Evolutionary conservation across 1,140 invertebrate genomes (phyloP), one percentile per base, ranked within the genome.

Genomic region (Drosophila sproati): DNA sequence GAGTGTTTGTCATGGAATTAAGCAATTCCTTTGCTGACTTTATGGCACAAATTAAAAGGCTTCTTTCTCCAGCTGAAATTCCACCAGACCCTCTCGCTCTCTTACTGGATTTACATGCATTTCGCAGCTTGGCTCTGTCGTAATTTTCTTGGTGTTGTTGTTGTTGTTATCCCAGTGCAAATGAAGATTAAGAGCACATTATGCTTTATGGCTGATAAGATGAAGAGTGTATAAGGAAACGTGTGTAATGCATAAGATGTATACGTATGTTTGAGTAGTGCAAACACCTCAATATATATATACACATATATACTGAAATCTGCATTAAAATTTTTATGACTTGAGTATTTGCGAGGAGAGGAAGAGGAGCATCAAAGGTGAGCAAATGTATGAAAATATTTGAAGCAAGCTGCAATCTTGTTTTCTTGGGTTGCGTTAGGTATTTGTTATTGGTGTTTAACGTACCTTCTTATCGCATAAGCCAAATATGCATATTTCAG

Each of bases 1-100:
- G 60, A 56, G 62, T 82, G 80, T 88, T 88, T 88, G 83, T 74
- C 66, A 32, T 77, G 83, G 83, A 83, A 87, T 87, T 87, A 87
- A 87, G 83, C 77, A 80, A 83, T 87, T 88, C 83, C 67, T 82
- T 88, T 78, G 73, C 54, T 60, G 60, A 51, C 68, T 87, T 88
- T 87, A 75, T 64, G 72, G 50, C 73, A 80, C 77, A 87, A 83
- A 88, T 83, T 87, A 87, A 87, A 88, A 77, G 80, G 69, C 68
- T 88, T 73, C 73, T 73, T 3, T 7, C 7, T n/a, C 10, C 69
- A 63, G 59, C 62, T 66, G 41, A 39, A 57, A 37, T 48, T 39
- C 34, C 35, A 20, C 20, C 20, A 20, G 20, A 20, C 20, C 20
- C 2, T 10, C 47, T 29, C 20, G 6, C 8, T 31, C 4, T 41